Evolutionary conservation across 2,113 vertebrate species (phyloP).

Genomic region (Anseranas semipalmata): DNA sequence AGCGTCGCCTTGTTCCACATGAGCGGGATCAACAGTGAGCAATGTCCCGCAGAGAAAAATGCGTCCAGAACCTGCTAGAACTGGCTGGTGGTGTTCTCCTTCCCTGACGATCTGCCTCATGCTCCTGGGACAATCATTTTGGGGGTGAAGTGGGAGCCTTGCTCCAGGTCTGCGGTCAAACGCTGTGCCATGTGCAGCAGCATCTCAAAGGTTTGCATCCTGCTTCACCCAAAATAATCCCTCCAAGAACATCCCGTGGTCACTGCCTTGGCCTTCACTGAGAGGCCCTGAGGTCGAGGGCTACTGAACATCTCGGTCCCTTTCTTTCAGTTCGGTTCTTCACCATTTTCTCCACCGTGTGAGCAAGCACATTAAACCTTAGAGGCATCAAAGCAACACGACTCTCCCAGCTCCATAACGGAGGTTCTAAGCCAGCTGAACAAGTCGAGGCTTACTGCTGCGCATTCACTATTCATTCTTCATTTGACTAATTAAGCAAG

Average conservation of each 20-base stretch:
- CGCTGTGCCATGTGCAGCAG: neutral
- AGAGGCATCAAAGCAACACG: neutral
- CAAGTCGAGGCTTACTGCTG: conserved; percentile 14
- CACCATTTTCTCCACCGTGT: neutral
- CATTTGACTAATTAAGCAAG: conserved; percentile 11
- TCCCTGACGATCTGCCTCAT: accelerated
- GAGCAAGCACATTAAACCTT: neutral
- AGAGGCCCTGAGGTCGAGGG: neutral
- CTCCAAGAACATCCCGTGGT: neutral
- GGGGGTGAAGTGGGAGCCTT: neutral
- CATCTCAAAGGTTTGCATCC: neutral
- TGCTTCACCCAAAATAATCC: neutral
- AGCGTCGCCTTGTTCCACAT: neutral
- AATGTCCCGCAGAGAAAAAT: neutral
- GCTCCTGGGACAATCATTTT: neutral
- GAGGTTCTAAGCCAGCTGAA: neutral
- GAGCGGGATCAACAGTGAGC: neutral
- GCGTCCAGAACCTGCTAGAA: neutral
- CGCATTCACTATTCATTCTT: neutral
- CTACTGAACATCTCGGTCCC: neutral
- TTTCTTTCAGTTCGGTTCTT: neutral
- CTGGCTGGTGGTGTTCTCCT: neutral
- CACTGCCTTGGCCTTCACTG: neutral
- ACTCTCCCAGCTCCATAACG: neutral
- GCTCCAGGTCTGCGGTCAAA: accelerated